A percentile compares a stretch with the other conserved stretches of the same genome.
Conservation (phyloP, 2,797 vertebrate genomes). For the Pogonophryne albipinna region DNA sequence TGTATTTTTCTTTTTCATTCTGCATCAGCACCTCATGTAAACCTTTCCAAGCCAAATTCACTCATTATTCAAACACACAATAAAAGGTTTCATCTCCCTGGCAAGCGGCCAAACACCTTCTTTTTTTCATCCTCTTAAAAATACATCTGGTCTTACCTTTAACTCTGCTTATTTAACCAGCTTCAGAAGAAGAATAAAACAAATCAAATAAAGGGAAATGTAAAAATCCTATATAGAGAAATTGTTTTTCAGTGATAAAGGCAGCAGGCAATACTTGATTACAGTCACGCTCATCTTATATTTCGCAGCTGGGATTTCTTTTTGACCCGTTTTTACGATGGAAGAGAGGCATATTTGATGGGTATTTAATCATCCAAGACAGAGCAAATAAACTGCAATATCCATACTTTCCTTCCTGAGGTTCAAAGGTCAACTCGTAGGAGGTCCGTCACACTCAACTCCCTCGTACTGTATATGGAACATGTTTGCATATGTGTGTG, state of each 20-base stretch:
- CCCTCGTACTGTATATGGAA: slow-evolving; percentile 41
- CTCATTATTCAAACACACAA: slow-evolving; percentile 67
- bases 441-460: slow-evolving; percentile 51
- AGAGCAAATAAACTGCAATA: slow-evolving; percentile 63
- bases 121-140: slow-evolving; percentile 1
- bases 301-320: slow-evolving; percentile 23
- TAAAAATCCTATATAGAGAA: not conserved
- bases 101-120: not conserved
- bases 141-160: slow-evolving; percentile 20
- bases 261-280: slow-evolving; percentile 4
- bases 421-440: slow-evolving; percentile 62
- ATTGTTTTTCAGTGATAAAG: slow-evolving; percentile 6
- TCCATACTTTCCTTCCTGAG: slow-evolving; percentile 33
- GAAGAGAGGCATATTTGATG: slow-evolving; percentile 39
- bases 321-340: slow-evolving; percentile 43
- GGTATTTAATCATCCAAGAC: slow-evolving; percentile 46
- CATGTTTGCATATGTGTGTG: slow-evolving; percentile 33
- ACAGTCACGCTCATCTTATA: slow-evolving; percentile 11
- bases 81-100: slow-evolving; percentile 58
- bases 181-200: slow-evolving; percentile 3
- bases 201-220: slow-evolving; percentile 2
- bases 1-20: slow-evolving; percentile 77
- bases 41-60: slow-evolving; percentile 49
- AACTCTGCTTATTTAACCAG: slow-evolving; percentile 5
- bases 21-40: slow-evolving; percentile 59